These are phyloP conservation scores for Anticlea derivata DNA, from an alignment of 2,888 invertebrate genomes.

Conservation along the genomic window DNA sequence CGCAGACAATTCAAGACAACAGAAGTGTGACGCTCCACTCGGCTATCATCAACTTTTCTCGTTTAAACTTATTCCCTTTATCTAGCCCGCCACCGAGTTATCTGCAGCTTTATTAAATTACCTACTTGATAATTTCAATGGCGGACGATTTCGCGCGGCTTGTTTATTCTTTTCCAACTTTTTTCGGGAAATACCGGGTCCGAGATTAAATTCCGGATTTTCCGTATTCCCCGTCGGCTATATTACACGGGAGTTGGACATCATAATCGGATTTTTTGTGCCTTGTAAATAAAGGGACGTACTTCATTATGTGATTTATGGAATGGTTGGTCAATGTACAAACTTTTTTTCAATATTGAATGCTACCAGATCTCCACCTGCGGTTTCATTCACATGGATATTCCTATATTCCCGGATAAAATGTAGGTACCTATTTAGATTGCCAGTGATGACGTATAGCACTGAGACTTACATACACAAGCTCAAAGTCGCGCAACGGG, in stretches of 20 bases:
- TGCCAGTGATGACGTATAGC: too few species aligned
- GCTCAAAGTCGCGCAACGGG: too few species aligned
- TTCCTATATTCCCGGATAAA: too few species aligned
- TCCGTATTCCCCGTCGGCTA: slow-evolving; percentile 17
- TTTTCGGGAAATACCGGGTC: slow-evolving; percentile 36
- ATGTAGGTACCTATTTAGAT: too few species aligned
- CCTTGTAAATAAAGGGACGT: slow-evolving; percentile 20
- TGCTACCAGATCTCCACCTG: too few species aligned
- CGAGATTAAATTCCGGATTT: slow-evolving; percentile 37
- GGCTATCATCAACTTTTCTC: slow-evolving; percentile 70
- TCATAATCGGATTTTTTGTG: slow-evolving; percentile 22
- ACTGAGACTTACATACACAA: too few species aligned
- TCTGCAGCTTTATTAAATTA: slow-evolving; percentile 75
- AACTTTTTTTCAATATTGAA: too few species aligned
- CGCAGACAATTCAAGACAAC: slow-evolving; percentile 1
- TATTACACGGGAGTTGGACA: slow-evolving; percentile 23
- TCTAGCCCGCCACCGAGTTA: slow-evolving; percentile 67
- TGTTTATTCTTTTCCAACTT: slow-evolving; percentile 60
- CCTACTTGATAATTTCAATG: slow-evolving; percentile 77
- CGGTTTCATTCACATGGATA: too few species aligned
- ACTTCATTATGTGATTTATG: slow-evolving; percentile 17
- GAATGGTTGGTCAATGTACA: not conserved
- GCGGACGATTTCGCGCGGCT: slow-evolving; percentile 50
- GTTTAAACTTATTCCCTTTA: slow-evolving; percentile 79
- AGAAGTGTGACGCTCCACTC: slow-evolving; percentile 19